Evolutionary conservation across 2,888 invertebrate genomes (phyloP).

Genomic region (Megalurothrips usitatus): DNA sequence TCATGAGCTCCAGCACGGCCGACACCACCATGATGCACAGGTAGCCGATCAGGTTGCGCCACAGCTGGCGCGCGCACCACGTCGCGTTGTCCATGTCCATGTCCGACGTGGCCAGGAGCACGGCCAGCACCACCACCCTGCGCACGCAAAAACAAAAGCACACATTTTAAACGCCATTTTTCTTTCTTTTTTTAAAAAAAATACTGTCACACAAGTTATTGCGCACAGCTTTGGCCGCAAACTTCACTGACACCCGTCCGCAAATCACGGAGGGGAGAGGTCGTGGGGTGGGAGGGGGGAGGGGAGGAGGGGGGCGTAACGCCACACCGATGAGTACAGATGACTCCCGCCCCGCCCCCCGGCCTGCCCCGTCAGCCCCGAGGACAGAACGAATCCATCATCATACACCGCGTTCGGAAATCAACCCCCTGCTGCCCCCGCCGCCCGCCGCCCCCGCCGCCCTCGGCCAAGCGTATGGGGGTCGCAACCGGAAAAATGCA

Average conservation of each 20-base stretch:
- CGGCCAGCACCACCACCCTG: slow-evolving; percentile 59
- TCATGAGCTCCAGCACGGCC: slow-evolving; percentile 63
- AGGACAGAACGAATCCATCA: too few relatives aligned
- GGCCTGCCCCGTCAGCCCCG: not conserved
- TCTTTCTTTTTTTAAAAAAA: not conserved
- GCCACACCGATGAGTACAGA: not conserved
- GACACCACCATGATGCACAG: slow-evolving; percentile 56
- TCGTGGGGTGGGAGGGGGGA: not conserved
- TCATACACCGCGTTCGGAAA: too few relatives aligned
- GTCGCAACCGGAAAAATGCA: too few relatives aligned
- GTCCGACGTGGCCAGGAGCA: slow-evolving; percentile 55
- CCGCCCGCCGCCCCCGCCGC: too few relatives aligned
- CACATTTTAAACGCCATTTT: not conserved
- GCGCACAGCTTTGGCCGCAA: not conserved
- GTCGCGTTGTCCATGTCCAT: slow-evolving; percentile 49
- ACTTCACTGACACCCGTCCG: not conserved
- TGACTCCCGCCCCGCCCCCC: not conserved
- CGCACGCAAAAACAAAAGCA: slow-evolving; percentile 42
- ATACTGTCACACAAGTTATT: not conserved
- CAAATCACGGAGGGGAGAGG: not conserved
- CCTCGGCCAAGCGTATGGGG: too few relatives aligned
- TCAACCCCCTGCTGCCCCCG: too few relatives aligned
- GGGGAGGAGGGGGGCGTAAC: not conserved
- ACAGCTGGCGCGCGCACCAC: slow-evolving; percentile 51
- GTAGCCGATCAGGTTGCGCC: slow-evolving; percentile 60